These are phyloP conservation scores for Zaprionus africanus DNA, from an alignment of 1,140 invertebrate species.

Conservation along the genomic window DNA sequence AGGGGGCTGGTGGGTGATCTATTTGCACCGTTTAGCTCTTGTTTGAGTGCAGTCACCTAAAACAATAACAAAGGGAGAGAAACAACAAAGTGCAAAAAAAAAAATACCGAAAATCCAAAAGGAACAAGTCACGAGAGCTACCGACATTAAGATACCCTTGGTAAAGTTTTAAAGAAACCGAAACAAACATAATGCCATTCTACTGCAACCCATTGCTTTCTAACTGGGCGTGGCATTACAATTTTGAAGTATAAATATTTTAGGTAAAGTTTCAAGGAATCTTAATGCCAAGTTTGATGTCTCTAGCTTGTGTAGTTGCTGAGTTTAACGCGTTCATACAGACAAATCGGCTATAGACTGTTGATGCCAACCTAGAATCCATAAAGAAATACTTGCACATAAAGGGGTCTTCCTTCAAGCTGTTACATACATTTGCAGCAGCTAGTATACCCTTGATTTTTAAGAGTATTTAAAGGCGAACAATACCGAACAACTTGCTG, in stretches of 20 bases:
- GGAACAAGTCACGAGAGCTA: conserved; percentile 1
- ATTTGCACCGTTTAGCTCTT: conserved; percentile 32
- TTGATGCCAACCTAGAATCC: background rate
- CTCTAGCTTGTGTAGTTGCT: background rate
- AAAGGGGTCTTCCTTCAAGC: too few relatives aligned
- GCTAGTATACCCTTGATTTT: background rate
- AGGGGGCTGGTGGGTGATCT: background rate
- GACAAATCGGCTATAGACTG: background rate
- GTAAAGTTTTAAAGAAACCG: background rate
- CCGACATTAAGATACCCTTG: background rate
- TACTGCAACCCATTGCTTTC: background rate
- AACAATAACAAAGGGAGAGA: conserved; percentile 12
- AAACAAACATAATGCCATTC: background rate
- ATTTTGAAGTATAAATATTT: background rate
- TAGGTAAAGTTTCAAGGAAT: background rate
- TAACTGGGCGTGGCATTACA: background rate
- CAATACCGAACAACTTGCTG: conserved; percentile 22
- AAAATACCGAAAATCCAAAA: conserved; percentile 13
- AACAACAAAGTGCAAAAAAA: background rate
- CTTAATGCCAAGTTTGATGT: background rate
- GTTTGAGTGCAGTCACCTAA: conserved; percentile 21
- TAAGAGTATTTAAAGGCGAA: background rate
- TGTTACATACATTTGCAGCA: background rate
- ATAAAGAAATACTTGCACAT: background rate
- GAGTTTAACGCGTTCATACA: background rate